These are phyloP conservation scores for Micromussa lordhowensis DNA, from an alignment of 92 coral and sea anemone species.

Conservation along the genomic window DNA sequence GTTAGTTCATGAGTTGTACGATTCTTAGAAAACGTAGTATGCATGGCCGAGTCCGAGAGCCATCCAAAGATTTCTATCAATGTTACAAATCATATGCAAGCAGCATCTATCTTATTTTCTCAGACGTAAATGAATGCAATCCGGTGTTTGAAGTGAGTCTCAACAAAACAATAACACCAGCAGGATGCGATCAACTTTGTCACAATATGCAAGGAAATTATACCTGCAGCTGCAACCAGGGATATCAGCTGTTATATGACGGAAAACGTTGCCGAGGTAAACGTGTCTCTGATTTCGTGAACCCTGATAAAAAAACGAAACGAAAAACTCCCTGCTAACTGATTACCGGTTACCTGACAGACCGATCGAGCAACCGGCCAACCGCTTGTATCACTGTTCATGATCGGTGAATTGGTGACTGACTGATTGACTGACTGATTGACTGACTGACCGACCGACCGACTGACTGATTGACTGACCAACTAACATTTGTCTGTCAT, in stretches of 20 bases:
- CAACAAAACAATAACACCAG: slow-evolving; percentile 12
- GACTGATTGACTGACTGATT: neutral
- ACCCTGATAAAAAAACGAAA: neutral
- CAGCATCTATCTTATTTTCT: neutral
- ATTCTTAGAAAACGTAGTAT: too few species aligned
- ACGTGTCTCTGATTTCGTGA: neutral
- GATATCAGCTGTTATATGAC: slow-evolving; percentile 16
- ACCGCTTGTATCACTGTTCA: neutral
- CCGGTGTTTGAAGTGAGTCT: slow-evolving; percentile 10
- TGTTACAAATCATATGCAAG: neutral
- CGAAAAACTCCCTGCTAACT: neutral
- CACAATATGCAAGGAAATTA: slow-evolving; percentile 26
- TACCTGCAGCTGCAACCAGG: slow-evolving; percentile 26
- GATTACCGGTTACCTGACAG: neutral
- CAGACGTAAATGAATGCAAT: slow-evolving; percentile 26
- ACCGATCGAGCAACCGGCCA: neutral
- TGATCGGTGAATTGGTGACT: neutral
- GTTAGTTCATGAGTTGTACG: neutral
- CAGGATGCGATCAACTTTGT: slow-evolving; percentile 35
- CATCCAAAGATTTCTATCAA: too few species aligned
- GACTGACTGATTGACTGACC: neutral
- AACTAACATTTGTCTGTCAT: neutral
- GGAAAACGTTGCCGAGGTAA: slow-evolving; percentile 40
- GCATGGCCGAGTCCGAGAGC: too few species aligned
- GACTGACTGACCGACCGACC: neutral